Evolutionary conservation across 1,140 invertebrate genomes (phyloP), one percentile per base, ranked within the genome.

Genomic region (Diuraphis noxia): DNA sequence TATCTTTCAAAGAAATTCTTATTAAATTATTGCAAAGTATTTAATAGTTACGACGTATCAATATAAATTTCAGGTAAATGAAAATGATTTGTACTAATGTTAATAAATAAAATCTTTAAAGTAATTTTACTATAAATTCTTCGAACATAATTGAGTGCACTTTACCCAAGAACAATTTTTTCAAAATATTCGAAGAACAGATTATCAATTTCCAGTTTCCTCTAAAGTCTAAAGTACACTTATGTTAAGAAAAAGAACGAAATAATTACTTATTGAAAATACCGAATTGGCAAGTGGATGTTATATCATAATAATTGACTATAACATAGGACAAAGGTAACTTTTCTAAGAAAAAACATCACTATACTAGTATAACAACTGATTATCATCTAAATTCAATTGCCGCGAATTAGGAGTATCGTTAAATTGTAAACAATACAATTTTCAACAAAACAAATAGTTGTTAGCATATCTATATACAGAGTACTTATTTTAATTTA

Each of bases 21-120:
- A n/a, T n/a, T n/a, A n/a, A n/a, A n/a, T n/a, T n/a, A n/a, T 46
- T 84, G 19, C 17, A 0, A 21, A 9, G 19, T 86, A 86, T 86
- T 86, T 86, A 36, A 86, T 85, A 85, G 82, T 86, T 49, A 86
- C 21, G 49, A 7, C 34, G 43, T 36, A 86, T 49, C 84, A n/a
- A n/a, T 43, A 43, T 4, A 49, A 86, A 36, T 86, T 49, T 34
- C 34, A 23, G 84, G 21, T 82, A 41, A 82, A 40, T 41, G 3
- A 25, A 43, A 82, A 41, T 49, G 34, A 10, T 86, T 2, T 36
- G 8, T 46, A 4, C 21, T 49, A 41, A 41, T 10, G 81, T 10
- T 10, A 17, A 9, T 84, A n/a, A 13, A 19, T 43, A 8, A 43
- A 84, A 34, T 84, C 30, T 30, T 43, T 2, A 43, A 43, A 19